phyloP scores from a whole-genome alignment of 2,888 invertebrate genomes.

The Ellobium chinense region DNA sequence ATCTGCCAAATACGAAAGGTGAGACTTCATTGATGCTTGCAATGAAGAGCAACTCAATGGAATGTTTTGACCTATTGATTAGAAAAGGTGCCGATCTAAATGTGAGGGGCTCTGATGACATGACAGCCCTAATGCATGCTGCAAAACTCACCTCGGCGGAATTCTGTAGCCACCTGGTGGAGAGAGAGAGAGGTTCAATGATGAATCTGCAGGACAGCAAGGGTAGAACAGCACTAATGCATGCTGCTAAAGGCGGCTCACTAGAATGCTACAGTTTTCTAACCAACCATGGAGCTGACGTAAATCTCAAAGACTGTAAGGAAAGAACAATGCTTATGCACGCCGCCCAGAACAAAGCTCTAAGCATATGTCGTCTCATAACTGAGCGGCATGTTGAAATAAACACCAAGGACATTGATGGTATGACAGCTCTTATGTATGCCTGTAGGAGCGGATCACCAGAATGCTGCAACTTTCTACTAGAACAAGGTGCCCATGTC shows the following conservation, averaged over 20 bases:
- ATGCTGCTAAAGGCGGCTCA: too few species aligned
- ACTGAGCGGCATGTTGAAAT: too few species aligned
- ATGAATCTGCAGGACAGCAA: background rate
- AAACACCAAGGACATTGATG: background rate
- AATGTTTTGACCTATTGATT: background rate
- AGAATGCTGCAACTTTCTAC: background rate
- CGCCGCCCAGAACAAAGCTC: too few species aligned
- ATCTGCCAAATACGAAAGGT: background rate
- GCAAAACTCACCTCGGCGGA: too few species aligned
- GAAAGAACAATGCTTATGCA: too few species aligned
- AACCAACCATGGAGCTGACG: too few species aligned
- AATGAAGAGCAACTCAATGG: background rate
- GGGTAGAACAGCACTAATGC: background rate
- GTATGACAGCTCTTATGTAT: slow-evolving; percentile 14
- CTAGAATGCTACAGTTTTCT: too few species aligned
- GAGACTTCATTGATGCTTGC: slow-evolving; percentile 5
- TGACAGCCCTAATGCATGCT: slow-evolving; percentile 13
- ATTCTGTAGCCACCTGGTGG: too few species aligned
- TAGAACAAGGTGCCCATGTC: slow-evolving; percentile 1
- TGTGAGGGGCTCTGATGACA: background rate
- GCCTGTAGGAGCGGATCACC: slow-evolving; percentile 3
- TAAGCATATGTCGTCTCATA: too few species aligned
- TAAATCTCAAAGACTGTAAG: too few species aligned
- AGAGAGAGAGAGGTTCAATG: too few species aligned
- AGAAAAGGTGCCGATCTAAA: slow-evolving; percentile 5